A percentile compares a stretch with the other conserved stretches of the same genome.
phyloP scores from a whole-genome alignment of 2,113 vertebrate species.

The Anarhynchus alexandrinus region DNA sequence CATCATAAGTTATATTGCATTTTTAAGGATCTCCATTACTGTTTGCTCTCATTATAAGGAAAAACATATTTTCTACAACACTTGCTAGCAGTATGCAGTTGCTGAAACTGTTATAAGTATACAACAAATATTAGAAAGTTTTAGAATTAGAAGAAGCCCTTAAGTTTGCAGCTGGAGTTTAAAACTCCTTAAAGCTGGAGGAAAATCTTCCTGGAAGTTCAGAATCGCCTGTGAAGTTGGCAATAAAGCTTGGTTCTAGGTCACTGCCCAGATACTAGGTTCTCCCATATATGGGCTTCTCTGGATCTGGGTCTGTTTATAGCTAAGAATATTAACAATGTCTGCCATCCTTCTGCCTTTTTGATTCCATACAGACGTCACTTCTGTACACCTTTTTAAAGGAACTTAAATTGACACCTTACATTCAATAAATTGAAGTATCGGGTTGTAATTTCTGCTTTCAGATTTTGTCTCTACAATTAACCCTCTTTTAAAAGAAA shows the following conservation, averaged over 20 bases:
- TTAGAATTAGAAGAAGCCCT: neutral
- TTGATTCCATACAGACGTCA: neutral
- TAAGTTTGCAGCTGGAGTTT: neutral
- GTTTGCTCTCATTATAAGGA: neutral
- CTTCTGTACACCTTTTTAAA: neutral
- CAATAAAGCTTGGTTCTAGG: neutral
- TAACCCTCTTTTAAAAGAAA: constrained; percentile 63
- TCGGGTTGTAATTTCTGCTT: constrained; percentile 40
- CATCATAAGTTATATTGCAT: neutral
- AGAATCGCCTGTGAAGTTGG: neutral
- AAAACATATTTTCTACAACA: neutral
- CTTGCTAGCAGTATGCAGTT: neutral
- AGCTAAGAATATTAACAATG: neutral
- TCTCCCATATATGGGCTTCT: neutral
- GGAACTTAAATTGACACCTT: neutral
- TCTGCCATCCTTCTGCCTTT: neutral
- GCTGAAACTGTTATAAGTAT: neutral
- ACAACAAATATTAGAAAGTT: neutral
- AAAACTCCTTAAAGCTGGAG: neutral
- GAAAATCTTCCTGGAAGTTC: neutral
- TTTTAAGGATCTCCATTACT: neutral
- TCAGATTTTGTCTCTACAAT: constrained; percentile 55
- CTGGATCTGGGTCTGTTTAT: neutral
- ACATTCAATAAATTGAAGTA: neutral
- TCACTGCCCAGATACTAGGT: neutral